Evolutionary conservation across 2,797 vertebrate species (phyloP).

Genomic region (Sternotherus odoratus): DNA sequence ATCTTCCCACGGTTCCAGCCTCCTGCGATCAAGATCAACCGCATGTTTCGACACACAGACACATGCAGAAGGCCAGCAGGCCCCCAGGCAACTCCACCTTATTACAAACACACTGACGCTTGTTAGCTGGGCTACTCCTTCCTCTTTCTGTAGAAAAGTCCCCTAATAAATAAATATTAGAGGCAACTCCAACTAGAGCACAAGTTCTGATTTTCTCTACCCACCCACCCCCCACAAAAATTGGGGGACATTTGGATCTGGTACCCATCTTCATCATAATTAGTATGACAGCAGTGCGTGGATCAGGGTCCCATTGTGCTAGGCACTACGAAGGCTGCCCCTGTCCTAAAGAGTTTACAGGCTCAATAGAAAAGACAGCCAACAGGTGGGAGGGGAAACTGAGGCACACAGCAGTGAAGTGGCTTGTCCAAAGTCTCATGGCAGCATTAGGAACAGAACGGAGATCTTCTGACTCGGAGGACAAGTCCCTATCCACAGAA

Average conservation of each 20-base stretch:
- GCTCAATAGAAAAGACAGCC: not conserved
- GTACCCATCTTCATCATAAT: not conserved
- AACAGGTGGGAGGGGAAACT: rapidly evolving
- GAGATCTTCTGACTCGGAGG: not conserved
- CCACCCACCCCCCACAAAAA: not conserved
- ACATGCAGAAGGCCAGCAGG: not conserved
- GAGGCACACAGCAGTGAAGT: not conserved
- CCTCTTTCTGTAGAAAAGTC: slow-evolving; percentile 23
- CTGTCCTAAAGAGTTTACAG: rapidly evolving
- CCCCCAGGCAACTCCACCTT: not conserved
- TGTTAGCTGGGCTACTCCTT: not conserved
- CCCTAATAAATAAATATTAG: not conserved
- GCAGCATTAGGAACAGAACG: not conserved
- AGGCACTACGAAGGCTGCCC: rapidly evolving
- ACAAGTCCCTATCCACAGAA: not conserved
- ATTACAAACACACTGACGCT: not conserved
- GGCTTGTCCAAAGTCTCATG: not conserved
- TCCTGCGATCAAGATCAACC: not conserved
- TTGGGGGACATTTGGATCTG: not conserved
- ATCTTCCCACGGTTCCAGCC: not conserved
- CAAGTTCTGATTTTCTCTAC: not conserved
- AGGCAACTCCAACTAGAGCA: not conserved
- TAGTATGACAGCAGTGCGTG: not conserved
- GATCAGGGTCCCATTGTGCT: not conserved
- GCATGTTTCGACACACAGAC: not conserved